These are phyloP conservation scores for Astreopora myriophthalma DNA, from an alignment of 64 coral and sea anemone genomes.

Conservation along the genomic window DNA sequence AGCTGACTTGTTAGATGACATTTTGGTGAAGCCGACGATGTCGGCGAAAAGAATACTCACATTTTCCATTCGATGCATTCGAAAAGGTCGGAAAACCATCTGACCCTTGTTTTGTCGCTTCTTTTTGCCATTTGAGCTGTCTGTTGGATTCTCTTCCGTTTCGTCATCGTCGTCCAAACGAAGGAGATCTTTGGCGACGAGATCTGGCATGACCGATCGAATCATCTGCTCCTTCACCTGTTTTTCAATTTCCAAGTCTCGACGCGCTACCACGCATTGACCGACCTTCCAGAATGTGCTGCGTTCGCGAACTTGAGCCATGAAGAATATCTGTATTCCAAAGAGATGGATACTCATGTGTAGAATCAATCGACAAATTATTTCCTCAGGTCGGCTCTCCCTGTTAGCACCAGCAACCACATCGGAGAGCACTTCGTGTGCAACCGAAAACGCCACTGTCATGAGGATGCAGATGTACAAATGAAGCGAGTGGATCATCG, in stretches of 20 bases:
- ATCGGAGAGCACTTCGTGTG: slow-evolving; percentile 86
- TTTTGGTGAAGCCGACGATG: slow-evolving; percentile 99
- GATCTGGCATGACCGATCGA: slow-evolving; percentile 89
- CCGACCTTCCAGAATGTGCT: slow-evolving; percentile 99
- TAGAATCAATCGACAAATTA: slow-evolving; percentile 71
- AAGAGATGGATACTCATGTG: slow-evolving; percentile 96
- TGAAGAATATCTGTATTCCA: slow-evolving; percentile 97
- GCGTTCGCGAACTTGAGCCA: slow-evolving; percentile 95
- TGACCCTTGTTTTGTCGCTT: slow-evolving; percentile 84
- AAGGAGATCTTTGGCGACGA: slow-evolving; percentile 77
- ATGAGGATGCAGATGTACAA: slow-evolving; percentile 94
- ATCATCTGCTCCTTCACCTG: slow-evolving; percentile 97
- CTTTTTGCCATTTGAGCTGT: slow-evolving; percentile 55
- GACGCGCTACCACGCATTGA: slow-evolving; percentile 87
- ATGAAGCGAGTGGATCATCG: slow-evolving; percentile 87
- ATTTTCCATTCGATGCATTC: slow-evolving; percentile 98
- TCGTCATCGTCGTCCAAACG: slow-evolving; percentile 58
- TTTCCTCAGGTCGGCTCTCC: slow-evolving; percentile 34
- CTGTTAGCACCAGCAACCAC: neutral
- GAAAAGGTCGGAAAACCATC: slow-evolving; percentile 94
- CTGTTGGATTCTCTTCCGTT: slow-evolving; percentile 56
- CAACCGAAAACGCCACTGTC: slow-evolving; percentile 77
- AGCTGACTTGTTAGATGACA: slow-evolving; percentile 98
- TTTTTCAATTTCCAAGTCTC: slow-evolving; percentile 96
- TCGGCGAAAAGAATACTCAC: slow-evolving; percentile 99